Conservation (phyloP, 2,888 invertebrate species). For the Drosophila borborema region DNA sequence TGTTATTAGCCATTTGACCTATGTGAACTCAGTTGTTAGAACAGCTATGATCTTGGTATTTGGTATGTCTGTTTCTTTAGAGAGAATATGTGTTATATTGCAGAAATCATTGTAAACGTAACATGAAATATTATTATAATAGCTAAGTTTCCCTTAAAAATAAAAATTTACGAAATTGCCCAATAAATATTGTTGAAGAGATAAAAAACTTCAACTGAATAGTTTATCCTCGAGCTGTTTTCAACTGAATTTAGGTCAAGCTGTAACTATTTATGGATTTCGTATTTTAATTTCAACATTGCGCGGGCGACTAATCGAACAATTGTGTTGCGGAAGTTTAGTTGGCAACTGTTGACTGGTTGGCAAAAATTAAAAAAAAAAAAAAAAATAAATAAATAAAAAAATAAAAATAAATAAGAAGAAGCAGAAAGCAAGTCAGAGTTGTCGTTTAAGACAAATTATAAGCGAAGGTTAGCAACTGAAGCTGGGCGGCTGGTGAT, state of each 20-base stretch:
- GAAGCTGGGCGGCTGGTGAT: conserved; percentile 68
- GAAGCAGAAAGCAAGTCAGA: conserved; percentile 21
- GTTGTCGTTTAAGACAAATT: conserved; percentile 61
- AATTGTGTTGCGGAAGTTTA: conserved; percentile 54
- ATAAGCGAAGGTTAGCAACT: conserved; percentile 67
- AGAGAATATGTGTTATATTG: conserved; percentile 8
- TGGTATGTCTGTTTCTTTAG: background rate
- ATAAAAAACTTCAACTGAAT: background rate
- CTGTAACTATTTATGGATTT: conserved; percentile 1
- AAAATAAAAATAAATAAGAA: background rate
- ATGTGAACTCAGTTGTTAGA: conserved; percentile 32
- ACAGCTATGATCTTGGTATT: conserved; percentile 26
- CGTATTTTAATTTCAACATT: background rate
- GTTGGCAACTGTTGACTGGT: conserved; percentile 42
- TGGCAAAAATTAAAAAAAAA: conserved; percentile 5
- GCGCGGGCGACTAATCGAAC: conserved; percentile 37
- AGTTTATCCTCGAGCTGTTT: conserved; percentile 3
- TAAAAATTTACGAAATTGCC: too few species aligned
- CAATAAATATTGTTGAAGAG: background rate
- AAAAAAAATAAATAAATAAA: background rate
- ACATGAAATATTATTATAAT: background rate
- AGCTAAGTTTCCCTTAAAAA: background rate
- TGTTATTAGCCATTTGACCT: conserved; percentile 2
- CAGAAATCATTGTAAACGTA: conserved; percentile 21
- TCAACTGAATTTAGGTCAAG: background rate